These are phyloP conservation scores for Anarrhichthys ocellatus DNA, from an alignment of 2,113 vertebrate genomes.

Conservation along the genomic window DNA sequence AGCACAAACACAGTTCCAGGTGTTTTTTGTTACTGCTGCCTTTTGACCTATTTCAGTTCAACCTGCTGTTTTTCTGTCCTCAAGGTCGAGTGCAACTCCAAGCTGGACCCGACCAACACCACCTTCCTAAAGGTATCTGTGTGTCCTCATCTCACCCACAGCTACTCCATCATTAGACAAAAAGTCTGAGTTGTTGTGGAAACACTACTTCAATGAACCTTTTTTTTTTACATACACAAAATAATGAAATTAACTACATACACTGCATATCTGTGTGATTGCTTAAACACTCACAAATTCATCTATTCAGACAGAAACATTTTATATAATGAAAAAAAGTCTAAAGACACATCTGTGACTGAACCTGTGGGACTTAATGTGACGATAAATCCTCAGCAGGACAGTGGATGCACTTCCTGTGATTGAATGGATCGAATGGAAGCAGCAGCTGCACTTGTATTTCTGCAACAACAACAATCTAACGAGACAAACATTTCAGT, in stretches of 20 bases:
- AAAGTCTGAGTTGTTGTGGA: background rate
- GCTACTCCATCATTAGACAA: background rate
- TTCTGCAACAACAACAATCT: background rate
- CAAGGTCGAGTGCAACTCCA: constrained; percentile 98
- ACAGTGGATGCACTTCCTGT: no score
- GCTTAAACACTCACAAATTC: background rate
- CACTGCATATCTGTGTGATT: no score
- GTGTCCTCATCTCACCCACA: background rate
- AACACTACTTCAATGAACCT: background rate
- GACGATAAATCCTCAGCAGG: no score
- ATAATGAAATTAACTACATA: background rate
- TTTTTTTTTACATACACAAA: background rate
- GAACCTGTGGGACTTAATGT: no score
- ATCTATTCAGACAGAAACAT: background rate
- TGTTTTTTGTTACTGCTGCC: background rate
- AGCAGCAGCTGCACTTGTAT: background rate
- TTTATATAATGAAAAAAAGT: background rate
- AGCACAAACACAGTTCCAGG: background rate
- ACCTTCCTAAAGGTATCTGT: constrained; percentile 94
- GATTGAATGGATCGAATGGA: background rate
- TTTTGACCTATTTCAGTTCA: background rate
- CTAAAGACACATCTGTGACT: background rate
- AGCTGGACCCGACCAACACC: constrained; percentile 96
- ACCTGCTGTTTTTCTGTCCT: constrained; percentile 28
- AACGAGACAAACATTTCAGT: no score